Percentiles rank a stretch among this genome's conserved stretches.
Evolutionary conservation across 2,888 invertebrate species (phyloP).

Genomic region (Dysmachus trigonus): DNA sequence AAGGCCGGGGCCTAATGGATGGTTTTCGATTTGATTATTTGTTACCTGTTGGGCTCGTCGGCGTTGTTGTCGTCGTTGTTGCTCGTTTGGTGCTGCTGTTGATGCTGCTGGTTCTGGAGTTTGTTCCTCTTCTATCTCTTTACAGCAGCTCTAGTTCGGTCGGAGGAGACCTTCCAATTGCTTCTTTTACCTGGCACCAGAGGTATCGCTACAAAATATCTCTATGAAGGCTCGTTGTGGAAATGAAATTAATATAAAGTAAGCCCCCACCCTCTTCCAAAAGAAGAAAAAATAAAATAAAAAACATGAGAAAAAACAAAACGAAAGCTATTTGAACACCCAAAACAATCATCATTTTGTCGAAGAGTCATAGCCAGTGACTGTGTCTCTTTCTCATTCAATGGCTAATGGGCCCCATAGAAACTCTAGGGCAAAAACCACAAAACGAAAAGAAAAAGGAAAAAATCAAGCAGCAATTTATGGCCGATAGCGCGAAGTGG

Average conservation of each 20-base stretch:
- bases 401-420: not conserved
- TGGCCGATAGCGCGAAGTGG: constrained; percentile 8
- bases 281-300: not conserved
- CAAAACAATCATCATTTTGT: not conserved
- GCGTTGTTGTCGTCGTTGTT: not conserved
- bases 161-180: no score
- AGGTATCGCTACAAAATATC: not conserved
- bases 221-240: not conserved
- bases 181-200: not conserved
- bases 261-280: not conserved
- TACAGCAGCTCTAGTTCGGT: not conserved
- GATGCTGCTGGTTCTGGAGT: not conserved
- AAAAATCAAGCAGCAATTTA: constrained; percentile 12
- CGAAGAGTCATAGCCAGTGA: not conserved
- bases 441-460: not conserved
- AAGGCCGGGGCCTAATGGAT: constrained; percentile 19
- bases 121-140: not conserved
- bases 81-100: not conserved
- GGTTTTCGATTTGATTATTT: constrained; percentile 28
- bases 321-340: not conserved
- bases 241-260: not conserved
- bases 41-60: not conserved
- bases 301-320: not conserved
- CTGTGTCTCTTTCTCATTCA: not conserved
- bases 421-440: not conserved